Percentiles rank a stretch among this genome's conserved stretches.
Conservation (phyloP, 1,140 invertebrate genomes). For the Drosophila azteca region DNA sequence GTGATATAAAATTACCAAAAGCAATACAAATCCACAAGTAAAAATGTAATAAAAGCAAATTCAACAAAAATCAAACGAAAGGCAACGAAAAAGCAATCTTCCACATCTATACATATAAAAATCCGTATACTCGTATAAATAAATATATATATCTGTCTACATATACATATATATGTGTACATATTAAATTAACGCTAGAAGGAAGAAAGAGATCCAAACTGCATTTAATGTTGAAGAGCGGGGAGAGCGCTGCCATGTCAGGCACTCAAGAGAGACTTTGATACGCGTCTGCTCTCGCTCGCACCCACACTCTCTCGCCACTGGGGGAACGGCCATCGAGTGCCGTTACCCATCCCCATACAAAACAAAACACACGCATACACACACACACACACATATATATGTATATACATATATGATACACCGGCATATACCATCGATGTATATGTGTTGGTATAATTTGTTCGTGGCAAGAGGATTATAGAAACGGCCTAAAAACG, state of each 20-base stretch:
- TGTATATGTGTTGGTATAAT: slow-evolving; percentile 44
- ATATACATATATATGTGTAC: slow-evolving; percentile 21
- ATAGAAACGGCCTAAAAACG: slow-evolving; percentile 75
- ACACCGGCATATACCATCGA: slow-evolving; percentile 18
- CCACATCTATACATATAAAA: slow-evolving; percentile 30
- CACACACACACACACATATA: slow-evolving; percentile 15
- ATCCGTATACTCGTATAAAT: neutral
- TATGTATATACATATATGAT: too few relatives aligned
- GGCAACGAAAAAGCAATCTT: slow-evolving; percentile 36
- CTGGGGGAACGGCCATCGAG: slow-evolving; percentile 25
- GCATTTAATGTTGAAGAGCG: slow-evolving; percentile 19
- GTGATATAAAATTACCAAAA: slow-evolving; percentile 31
- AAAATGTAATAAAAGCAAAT: slow-evolving; percentile 22
- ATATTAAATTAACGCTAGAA: slow-evolving; percentile 5
- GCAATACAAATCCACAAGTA: slow-evolving; percentile 17
- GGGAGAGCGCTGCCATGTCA: slow-evolving; percentile 30
- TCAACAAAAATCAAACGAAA: slow-evolving; percentile 31
- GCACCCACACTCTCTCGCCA: too few relatives aligned
- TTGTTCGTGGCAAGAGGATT: slow-evolving; percentile 56
- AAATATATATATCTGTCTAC: slow-evolving; percentile 16
- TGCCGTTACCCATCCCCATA: slow-evolving; percentile 16
- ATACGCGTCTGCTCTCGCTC: slow-evolving; percentile 15
- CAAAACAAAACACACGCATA: slow-evolving; percentile 17
- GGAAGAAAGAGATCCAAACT: slow-evolving; percentile 23
- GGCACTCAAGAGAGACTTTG: slow-evolving; percentile 12